These are phyloP conservation scores for Alloplasta piceator DNA, from an alignment of 2,888 invertebrate genomes.

Conservation along the genomic window DNA sequence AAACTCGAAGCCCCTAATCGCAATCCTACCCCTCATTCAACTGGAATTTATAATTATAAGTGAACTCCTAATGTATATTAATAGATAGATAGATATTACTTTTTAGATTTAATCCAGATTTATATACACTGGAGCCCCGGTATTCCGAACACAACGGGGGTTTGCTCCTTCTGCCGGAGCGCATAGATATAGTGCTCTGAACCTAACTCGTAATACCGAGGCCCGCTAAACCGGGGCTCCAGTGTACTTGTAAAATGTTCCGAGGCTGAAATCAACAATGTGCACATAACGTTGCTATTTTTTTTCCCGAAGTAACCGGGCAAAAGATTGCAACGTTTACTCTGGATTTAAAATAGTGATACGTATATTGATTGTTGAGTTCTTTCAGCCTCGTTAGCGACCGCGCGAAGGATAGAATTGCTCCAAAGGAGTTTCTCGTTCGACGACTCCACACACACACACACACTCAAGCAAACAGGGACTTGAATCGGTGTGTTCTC, in stretches of 20 bases:
- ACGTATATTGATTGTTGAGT: background rate
- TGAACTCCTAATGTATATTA: slow-evolving; percentile 50
- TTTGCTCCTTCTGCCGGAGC: no score
- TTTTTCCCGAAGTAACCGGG: no score
- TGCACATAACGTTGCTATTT: no score
- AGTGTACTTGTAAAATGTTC: no score
- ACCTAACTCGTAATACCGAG: no score
- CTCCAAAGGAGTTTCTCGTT: slow-evolving; percentile 14
- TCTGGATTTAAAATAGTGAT: background rate
- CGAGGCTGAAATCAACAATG: no score
- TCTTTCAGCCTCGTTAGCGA: slow-evolving; percentile 11
- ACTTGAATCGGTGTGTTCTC: background rate
- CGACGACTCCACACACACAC: background rate
- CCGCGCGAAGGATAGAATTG: slow-evolving; percentile 28
- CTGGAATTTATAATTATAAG: slow-evolving; percentile 59
- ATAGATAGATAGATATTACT: slow-evolving; percentile 29
- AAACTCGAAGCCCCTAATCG: background rate
- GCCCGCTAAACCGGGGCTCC: no score
- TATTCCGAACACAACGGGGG: no score
- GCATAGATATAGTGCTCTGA: no score
- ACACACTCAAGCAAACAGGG: background rate
- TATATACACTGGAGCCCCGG: no score
- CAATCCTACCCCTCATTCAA: slow-evolving; percentile 47
- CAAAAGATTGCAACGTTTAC: background rate
- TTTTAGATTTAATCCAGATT: no score